phyloP scores from a whole-genome alignment of 2,888 invertebrate genomes.

The Papilio gigon region DNA sequence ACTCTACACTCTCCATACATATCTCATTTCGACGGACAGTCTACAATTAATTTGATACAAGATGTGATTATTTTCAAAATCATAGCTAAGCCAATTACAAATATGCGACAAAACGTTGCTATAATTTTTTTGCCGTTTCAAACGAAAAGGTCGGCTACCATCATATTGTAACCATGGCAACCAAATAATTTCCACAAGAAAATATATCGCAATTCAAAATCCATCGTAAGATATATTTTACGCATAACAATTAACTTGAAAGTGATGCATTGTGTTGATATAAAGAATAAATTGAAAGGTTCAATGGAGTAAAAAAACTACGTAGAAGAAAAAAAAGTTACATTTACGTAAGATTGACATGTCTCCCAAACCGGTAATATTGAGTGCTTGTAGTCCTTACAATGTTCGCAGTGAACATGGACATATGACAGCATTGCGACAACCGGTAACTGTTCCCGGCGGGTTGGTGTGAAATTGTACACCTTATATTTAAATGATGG shows the following conservation, averaged over 20 bases:
- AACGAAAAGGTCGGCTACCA: no score
- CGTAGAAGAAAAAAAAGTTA: background rate
- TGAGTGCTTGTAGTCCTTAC: slow-evolving; percentile 21
- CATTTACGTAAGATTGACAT: background rate
- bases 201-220: no score
- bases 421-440: slow-evolving; percentile 17
- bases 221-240: no score
- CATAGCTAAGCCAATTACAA: no score
- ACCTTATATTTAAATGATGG: slow-evolving; percentile 43
- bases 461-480: slow-evolving; percentile 42
- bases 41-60: background rate
- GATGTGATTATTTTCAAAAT: no score
- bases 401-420: slow-evolving; percentile 16
- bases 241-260: no score
- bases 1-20: slow-evolving; percentile 15
- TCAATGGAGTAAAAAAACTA: background rate
- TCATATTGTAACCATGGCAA: no score
- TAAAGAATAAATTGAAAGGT: background rate
- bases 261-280: no score
- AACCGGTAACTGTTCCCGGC: slow-evolving; percentile 42
- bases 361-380: background rate
- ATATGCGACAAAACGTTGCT: no score
- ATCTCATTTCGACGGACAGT: slow-evolving; percentile 5
- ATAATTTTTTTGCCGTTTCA: no score
- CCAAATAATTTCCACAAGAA: no score